Percentiles rank a stretch among this genome's conserved stretches.
Evolutionary conservation across 2,797 vertebrate genomes (phyloP).

Genomic region (Meriones psammophilus): DNA sequence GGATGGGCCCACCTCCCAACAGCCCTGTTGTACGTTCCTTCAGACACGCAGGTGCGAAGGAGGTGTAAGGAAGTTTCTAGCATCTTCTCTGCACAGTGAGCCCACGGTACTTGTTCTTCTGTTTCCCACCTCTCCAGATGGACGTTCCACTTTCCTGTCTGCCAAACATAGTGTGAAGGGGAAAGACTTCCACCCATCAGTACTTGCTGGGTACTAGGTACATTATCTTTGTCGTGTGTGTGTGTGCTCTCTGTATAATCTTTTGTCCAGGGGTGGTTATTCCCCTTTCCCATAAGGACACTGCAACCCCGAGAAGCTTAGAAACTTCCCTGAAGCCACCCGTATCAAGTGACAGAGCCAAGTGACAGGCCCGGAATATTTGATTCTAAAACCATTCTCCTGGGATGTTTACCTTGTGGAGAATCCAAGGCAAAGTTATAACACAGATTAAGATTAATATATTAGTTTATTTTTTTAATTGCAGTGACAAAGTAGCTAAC

Average conservation of each 20-base stretch:
- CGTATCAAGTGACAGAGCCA: not conserved
- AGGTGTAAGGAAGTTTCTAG: not conserved
- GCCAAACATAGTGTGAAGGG: not conserved
- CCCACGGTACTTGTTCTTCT: not conserved
- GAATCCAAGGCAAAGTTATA: not conserved
- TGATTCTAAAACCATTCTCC: not conserved
- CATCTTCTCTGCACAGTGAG: conserved; percentile 38
- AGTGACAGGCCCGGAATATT: not conserved
- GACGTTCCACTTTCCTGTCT: conserved; percentile 21
- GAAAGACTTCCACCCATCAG: not conserved
- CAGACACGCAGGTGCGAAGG: not conserved
- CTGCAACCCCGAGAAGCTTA: not conserved
- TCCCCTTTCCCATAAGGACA: not conserved
- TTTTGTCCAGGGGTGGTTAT: not conserved
- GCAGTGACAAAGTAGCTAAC: not conserved
- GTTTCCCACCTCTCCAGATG: conserved; percentile 9
- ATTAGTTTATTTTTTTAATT: not conserved
- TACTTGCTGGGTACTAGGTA: not conserved
- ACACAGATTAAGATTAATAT: not conserved
- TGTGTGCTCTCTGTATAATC: not conserved
- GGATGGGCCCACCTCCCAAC: not conserved
- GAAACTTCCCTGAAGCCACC: not conserved
- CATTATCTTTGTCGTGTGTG: not conserved
- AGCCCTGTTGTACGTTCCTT: not conserved
- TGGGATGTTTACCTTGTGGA: not conserved